Conservation (phyloP, 2,113 vertebrate species). For the Percina caprodes region DNA sequence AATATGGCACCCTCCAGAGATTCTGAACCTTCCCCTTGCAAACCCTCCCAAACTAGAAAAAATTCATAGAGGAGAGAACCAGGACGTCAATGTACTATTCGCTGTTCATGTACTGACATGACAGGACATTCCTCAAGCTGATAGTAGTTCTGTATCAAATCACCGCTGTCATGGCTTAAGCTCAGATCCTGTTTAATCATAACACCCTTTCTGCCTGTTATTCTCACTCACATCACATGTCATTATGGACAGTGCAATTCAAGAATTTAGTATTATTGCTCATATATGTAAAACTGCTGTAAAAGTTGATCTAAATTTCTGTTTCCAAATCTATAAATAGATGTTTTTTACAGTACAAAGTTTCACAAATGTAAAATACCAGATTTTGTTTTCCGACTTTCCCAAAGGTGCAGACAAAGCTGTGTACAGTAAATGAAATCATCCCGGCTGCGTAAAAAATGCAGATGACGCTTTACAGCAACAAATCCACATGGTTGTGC, state of each 20-base stretch:
- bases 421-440: neutral
- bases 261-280: neutral
- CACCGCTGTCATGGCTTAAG: slow-evolving; percentile 32
- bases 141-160: slow-evolving; percentile 50
- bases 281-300: neutral
- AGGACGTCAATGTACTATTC: slow-evolving; percentile 44
- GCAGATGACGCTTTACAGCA: neutral
- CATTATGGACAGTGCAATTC: neutral
- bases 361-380: neutral
- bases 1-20: too few relatives aligned
- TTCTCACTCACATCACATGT: neutral
- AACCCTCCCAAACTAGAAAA: too few relatives aligned
- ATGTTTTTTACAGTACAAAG: neutral
- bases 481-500: slow-evolving; percentile 4
- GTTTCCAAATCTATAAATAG: neutral
- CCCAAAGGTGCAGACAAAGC: neutral
- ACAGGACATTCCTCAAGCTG: slow-evolving; percentile 73
- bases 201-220: slow-evolving; percentile 28
- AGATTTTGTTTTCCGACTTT: neutral
- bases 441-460: neutral
- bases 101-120: slow-evolving; percentile 75
- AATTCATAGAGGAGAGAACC: slow-evolving; percentile 9
- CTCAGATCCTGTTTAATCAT: slow-evolving; percentile 35
- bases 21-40: too few relatives aligned
- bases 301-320: neutral